phyloP scores from a whole-genome alignment of 1,140 invertebrate species.

The Drosophila dunni region DNA sequence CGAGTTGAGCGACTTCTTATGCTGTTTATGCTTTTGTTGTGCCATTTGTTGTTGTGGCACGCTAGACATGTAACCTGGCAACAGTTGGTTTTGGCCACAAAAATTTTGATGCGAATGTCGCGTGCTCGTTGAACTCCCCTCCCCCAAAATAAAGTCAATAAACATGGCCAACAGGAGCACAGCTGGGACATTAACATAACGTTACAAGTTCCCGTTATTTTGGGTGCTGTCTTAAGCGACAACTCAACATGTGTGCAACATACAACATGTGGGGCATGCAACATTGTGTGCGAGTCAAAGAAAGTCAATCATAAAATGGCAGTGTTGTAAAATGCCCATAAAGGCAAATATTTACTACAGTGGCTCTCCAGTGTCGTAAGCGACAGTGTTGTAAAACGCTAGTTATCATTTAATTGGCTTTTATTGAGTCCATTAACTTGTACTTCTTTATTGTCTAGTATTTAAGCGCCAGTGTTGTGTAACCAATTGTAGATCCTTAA shows the following conservation, averaged over 20 bases:
- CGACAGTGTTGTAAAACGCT: no score
- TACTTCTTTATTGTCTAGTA: no score
- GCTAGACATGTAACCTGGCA: conserved; percentile 62
- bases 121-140: conserved; percentile 12
- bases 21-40: neutral
- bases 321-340: conserved; percentile 11
- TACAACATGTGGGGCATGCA: conserved; percentile 18
- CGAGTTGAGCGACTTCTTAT: neutral
- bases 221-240: neutral
- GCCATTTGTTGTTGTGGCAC: neutral
- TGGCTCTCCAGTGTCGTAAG: no score
- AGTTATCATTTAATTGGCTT: no score
- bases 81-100: conserved; percentile 76
- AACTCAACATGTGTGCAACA: neutral
- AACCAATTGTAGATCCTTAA: no score
- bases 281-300: neutral
- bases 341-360: no score
- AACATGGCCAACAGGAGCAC: conserved; percentile 14
- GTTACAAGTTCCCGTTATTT: neutral
- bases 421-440: no score
- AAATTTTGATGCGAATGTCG: conserved; percentile 52
- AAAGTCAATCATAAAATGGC: neutral
- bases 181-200: neutral
- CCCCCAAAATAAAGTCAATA: conserved; percentile 23
- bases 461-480: no score